Conservation (phyloP, 2,113 vertebrate species). For the Melanotaenia duboulayi region DNA sequence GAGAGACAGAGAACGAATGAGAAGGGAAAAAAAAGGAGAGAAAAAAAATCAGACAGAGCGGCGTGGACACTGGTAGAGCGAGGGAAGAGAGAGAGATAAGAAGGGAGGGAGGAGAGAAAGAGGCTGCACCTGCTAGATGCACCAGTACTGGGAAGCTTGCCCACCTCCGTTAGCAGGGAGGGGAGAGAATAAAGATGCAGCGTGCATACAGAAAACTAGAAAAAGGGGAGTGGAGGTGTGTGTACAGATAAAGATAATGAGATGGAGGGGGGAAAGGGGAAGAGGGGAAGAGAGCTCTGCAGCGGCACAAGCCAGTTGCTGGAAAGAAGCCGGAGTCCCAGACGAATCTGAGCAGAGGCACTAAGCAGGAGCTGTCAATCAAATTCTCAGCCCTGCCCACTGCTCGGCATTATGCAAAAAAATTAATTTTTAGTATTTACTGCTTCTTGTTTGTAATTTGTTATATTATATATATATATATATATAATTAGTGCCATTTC, state of each 20-base stretch:
- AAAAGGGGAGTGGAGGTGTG: constrained; percentile 50
- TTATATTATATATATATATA: no score
- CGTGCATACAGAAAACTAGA: constrained; percentile 55
- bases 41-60: constrained; percentile 48
- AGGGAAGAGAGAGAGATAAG: constrained; percentile 61
- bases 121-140: constrained; percentile 78
- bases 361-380: constrained; percentile 72
- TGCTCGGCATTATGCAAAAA: no score
- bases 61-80: constrained; percentile 60
- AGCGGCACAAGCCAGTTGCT: constrained; percentile 42
- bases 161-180: constrained; percentile 70
- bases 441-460: no score
- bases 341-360: constrained; percentile 77
- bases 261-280: constrained; percentile 32
- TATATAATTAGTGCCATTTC: no score
- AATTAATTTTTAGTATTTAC: no score
- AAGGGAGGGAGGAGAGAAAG: constrained; percentile 75
- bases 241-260: constrained; percentile 66
- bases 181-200: constrained; percentile 60
- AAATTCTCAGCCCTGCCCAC: constrained; percentile 42
- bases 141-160: constrained; percentile 73
- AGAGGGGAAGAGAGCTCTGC: constrained; percentile 39
- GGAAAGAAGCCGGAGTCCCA: constrained; percentile 46
- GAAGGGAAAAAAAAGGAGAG: constrained; percentile 16
- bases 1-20: constrained; percentile 72